A percentile compares a stretch with the other conserved stretches of the same genome.
phyloP scores from a whole-genome alignment of 2,113 vertebrate species.

The Nyctereutes procyonoides region DNA sequence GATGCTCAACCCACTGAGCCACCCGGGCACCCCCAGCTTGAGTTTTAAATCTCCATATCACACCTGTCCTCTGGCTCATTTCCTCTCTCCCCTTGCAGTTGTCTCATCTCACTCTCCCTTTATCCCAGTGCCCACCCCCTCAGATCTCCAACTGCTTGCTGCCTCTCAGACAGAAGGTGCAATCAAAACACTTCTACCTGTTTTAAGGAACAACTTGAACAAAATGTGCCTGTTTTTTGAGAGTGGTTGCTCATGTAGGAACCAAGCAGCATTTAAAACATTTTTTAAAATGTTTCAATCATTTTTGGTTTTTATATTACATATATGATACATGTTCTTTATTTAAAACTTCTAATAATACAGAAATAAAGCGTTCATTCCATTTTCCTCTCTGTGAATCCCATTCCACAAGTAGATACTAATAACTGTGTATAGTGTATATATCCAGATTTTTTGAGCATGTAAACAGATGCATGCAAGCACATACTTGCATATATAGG shows the following conservation, averaged over 20 bases:
- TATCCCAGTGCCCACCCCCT: not conserved
- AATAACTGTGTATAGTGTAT: not conserved
- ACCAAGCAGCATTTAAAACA: not conserved
- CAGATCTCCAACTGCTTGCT: fast-evolving
- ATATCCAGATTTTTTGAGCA: not conserved
- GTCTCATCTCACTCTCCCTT: not conserved
- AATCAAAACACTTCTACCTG: not conserved
- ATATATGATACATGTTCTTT: not conserved
- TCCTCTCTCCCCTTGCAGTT: not conserved
- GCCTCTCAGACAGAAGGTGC: not conserved
- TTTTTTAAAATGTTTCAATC: not conserved
- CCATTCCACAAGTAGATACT: not conserved
- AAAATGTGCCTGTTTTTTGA: not conserved
- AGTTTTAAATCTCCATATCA: not conserved
- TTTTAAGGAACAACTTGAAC: not conserved
- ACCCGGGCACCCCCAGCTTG: no score
- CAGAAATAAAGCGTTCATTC: not conserved
- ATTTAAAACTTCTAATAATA: slow-evolving; percentile 15
- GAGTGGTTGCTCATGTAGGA: not conserved
- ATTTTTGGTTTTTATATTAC: not conserved
- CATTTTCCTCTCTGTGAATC: not conserved
- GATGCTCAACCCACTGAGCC: no score
- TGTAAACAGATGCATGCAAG: not conserved
- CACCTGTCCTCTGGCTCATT: not conserved
- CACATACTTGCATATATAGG: no score